Base-by-base conservation (phyloP, 2,113 vertebrate species). In the Hipposideros armiger region DNA sequence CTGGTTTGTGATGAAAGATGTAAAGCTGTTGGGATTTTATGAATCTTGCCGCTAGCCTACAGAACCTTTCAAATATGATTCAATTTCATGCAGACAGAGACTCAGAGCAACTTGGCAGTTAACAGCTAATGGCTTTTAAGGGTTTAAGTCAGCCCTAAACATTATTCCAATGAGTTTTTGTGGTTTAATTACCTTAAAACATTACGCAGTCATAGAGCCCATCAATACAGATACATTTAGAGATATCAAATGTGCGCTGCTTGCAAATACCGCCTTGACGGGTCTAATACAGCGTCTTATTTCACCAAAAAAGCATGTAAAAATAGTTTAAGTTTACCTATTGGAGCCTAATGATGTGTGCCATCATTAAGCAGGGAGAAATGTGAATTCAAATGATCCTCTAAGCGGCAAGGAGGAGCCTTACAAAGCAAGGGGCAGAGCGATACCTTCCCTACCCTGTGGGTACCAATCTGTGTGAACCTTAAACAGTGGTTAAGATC, bases 181-280 rank as follows among this genome's bases (percentile, higher is more conserved):
- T 94, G 89, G 97, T 88, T 98, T 97, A 97, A 97, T 97, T 97
- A 97, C 95, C 95, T 98, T 97, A 96, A 97, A 96, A 96, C 91
- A 90, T 97, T 97, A 97, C 95, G 50, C 92, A 96, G 87, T 97
- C 80, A 90, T 74, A 94, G 67, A 97, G 42, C 66, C 93, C 90
- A 96, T 97, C 96, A 95, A 96, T 96, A 96, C 62, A 94, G 66
- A 94, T 90, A 90, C 91, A 92, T 81, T 97, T 96, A 97, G 90
- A 81, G 94, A 80, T 94, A 96, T 85, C 86, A 93, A 58, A 87
- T 95, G 93, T 42, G 17, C 0, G 4, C 76, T 42, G 22, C 76
- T 95, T 87, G 84, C 74, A 94, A 83, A 92, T 54, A 85, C 26
- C 0, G 0, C 87, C 90, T 97, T 62, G 32, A 95, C 70, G 76